phyloP scores from a whole-genome alignment of 2,113 vertebrate genomes.

The Gulo gulo region DNA sequence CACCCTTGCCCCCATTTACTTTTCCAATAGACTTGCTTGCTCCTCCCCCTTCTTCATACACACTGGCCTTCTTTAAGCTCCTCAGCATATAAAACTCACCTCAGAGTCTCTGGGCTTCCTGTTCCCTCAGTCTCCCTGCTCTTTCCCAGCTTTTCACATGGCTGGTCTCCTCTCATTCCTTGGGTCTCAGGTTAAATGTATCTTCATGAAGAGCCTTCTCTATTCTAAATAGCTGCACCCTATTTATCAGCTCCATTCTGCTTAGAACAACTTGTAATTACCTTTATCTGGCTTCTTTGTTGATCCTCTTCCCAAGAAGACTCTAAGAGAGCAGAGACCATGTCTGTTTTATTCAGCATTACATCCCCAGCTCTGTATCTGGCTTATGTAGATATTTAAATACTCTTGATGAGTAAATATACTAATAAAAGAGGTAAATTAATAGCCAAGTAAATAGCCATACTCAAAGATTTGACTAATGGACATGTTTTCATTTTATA shows the following conservation, averaged over 20 bases:
- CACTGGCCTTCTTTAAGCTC: neutral
- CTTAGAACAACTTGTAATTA: neutral
- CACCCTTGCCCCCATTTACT: neutral
- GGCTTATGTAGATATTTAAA: neutral
- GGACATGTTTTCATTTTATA: neutral
- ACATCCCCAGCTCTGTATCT: neutral
- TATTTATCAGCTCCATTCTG: neutral
- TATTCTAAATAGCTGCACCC: neutral
- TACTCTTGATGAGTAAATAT: neutral
- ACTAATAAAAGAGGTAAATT: neutral
- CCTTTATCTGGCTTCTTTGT: neutral
- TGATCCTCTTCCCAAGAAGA: neutral
- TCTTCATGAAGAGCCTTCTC: neutral
- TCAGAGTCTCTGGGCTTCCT: neutral
- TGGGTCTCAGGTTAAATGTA: neutral
- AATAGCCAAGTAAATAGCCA: neutral
- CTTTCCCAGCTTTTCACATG: neutral
- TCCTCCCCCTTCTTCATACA: neutral
- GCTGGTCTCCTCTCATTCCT: neutral
- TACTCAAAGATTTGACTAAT: neutral
- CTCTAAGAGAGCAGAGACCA: neutral
- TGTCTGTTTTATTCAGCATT: neutral
- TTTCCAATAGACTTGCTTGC: neutral
- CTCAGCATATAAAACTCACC: neutral
- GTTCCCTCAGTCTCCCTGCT: neutral